A percentile compares a stretch with the other conserved stretches of the same genome.
phyloP scores from a whole-genome alignment of 1,140 invertebrate species.

The Calosoma granatense region DNA sequence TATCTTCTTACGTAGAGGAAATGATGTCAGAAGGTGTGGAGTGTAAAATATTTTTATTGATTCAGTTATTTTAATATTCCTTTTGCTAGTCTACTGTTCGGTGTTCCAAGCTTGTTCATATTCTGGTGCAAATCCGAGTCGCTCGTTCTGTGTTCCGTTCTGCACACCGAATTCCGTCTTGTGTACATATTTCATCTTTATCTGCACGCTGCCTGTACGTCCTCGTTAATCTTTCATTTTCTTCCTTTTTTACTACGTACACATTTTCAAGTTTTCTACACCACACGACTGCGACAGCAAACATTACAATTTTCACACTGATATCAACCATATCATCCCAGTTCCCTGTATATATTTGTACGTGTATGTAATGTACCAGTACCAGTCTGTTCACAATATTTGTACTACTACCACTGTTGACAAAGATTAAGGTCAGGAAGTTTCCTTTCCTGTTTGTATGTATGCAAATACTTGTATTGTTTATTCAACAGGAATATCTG shows the following conservation, averaged over 20 bases:
- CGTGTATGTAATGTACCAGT: no score
- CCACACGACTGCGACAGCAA: not conserved
- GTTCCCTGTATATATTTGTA: no score
- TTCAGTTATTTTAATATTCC: slow-evolving; percentile 1
- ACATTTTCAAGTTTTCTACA: not conserved
- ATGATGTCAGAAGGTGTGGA: no score
- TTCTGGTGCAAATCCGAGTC: not conserved
- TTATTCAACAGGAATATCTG: no score
- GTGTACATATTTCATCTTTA: slow-evolving; percentile 6
- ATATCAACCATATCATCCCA: no score
- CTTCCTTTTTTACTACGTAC: not conserved
- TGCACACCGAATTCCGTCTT: not conserved
- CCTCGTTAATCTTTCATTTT: slow-evolving; percentile 8
- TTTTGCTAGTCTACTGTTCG: not conserved
- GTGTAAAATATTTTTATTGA: not conserved
- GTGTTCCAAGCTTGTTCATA: not conserved
- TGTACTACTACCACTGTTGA: no score
- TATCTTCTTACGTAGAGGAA: no score
- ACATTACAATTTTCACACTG: not conserved
- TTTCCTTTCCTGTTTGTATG: no score
- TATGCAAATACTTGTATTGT: no score
- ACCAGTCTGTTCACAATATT: no score
- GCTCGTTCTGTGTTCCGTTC: not conserved
- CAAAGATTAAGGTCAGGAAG: no score
- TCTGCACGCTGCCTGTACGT: not conserved